Conservation (phyloP, 2,113 vertebrate genomes). For the Carollia perspicillata region DNA sequence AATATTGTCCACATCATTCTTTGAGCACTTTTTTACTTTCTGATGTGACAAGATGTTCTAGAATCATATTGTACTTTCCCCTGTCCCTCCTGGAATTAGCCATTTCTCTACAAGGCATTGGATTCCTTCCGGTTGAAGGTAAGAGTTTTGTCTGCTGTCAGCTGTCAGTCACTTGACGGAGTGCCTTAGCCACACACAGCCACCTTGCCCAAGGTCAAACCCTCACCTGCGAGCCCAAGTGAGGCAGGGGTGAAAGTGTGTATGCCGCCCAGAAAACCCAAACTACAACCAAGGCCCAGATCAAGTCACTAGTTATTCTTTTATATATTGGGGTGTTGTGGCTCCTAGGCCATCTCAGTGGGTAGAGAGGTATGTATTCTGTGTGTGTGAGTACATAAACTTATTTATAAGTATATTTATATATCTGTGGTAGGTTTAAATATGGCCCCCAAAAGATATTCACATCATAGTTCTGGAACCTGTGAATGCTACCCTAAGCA, state of each 20-base stretch:
- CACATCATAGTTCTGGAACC: background rate
- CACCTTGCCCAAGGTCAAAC: background rate
- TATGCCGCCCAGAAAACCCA: background rate
- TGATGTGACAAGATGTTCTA: background rate
- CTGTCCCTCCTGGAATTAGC: background rate
- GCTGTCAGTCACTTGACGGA: background rate
- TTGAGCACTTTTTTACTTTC: background rate
- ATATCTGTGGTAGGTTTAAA: background rate
- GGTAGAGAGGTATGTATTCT: background rate
- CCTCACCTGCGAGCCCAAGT: fast-evolving
- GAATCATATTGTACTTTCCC: background rate
- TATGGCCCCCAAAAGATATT: background rate
- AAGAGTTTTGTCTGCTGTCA: background rate
- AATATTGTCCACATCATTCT: background rate
- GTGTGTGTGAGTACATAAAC: background rate
- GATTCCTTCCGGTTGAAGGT: background rate
- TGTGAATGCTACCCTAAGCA: background rate
- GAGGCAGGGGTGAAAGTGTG: background rate
- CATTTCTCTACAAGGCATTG: background rate
- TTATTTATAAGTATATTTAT: background rate
- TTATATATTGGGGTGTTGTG: background rate
- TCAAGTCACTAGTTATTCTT: background rate
- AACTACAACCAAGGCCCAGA: background rate
- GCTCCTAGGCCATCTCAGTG: background rate
- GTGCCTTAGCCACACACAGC: background rate